phyloP scores from a whole-genome alignment of 2,113 vertebrate species.

The Megalops atlanticus region DNA sequence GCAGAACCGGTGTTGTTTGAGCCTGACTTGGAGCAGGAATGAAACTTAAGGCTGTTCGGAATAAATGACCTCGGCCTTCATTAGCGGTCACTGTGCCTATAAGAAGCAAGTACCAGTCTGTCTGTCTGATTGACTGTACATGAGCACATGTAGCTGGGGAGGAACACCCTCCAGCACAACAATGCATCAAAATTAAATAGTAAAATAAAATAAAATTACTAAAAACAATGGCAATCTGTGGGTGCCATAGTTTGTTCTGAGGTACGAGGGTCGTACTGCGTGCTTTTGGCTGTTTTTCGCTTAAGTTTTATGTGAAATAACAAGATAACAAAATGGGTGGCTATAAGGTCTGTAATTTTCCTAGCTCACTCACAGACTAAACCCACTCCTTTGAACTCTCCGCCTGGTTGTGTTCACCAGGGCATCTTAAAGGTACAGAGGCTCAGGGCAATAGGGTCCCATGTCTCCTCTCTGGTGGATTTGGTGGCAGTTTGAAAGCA shows the following conservation, averaged over 20 bases:
- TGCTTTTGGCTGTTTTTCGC: not conserved
- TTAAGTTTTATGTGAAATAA: not conserved
- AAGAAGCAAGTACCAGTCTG: conserved; percentile 1
- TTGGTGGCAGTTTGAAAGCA: conserved; percentile 36
- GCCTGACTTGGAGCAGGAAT: not conserved
- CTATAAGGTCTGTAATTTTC: not conserved
- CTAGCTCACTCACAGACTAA: not conserved
- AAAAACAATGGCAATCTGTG: too few species aligned
- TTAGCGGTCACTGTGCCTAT: not conserved
- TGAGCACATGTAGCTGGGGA: not conserved
- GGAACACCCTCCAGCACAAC: too few species aligned
- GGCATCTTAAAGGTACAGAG: conserved; percentile 7
- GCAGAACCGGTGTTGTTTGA: conserved; percentile 6
- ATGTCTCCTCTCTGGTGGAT: too few species aligned
- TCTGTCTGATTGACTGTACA: not conserved
- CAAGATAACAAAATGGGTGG: not conserved
- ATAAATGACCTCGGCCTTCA: not conserved
- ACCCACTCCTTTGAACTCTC: not conserved
- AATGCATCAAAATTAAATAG: too few species aligned
- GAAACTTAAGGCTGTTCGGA: not conserved
- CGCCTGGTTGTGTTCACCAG: not conserved
- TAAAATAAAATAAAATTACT: too few species aligned
- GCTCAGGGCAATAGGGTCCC: not conserved
- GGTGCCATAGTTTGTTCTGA: not conserved
- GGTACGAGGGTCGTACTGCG: not conserved